Conservation (phyloP, 2,797 vertebrate genomes). For the Dromococcyx pavoninus region DNA sequence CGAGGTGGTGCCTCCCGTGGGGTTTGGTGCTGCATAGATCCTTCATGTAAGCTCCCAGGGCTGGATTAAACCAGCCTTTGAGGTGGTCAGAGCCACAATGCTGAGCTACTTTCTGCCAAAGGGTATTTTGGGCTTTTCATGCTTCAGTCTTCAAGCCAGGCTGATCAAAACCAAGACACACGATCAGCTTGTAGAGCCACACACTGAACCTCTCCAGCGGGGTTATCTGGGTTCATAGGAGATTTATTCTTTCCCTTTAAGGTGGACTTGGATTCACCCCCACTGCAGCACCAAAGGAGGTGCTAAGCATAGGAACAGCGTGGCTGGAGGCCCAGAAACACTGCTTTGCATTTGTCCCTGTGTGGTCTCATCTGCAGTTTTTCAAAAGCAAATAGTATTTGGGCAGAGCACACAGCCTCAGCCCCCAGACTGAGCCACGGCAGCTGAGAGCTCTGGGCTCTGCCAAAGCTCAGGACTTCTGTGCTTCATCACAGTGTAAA, state of each 20-base stretch:
- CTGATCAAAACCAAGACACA: background rate
- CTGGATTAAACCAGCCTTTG: background rate
- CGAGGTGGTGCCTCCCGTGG: background rate
- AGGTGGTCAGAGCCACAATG: background rate
- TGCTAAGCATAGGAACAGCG: background rate
- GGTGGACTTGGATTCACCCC: background rate
- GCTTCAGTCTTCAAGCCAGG: background rate
- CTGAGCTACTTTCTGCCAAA: background rate
- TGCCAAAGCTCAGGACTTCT: background rate
- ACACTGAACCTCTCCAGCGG: background rate
- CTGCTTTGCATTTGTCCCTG: background rate
- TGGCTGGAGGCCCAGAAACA: background rate
- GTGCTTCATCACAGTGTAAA: fast-evolving
- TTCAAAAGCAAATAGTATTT: background rate
- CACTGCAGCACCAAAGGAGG: background rate
- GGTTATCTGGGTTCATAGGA: background rate
- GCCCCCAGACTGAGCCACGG: background rate
- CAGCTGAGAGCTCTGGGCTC: background rate
- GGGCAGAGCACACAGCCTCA: background rate
- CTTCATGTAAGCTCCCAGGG: background rate
- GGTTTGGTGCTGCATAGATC: background rate
- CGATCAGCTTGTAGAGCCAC: background rate
- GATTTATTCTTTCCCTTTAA: background rate
- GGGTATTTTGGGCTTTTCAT: background rate
- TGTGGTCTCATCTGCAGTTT: background rate